Base-by-base conservation (phyloP, 2,888 invertebrate genomes). In the Julus scanicus region DNA sequence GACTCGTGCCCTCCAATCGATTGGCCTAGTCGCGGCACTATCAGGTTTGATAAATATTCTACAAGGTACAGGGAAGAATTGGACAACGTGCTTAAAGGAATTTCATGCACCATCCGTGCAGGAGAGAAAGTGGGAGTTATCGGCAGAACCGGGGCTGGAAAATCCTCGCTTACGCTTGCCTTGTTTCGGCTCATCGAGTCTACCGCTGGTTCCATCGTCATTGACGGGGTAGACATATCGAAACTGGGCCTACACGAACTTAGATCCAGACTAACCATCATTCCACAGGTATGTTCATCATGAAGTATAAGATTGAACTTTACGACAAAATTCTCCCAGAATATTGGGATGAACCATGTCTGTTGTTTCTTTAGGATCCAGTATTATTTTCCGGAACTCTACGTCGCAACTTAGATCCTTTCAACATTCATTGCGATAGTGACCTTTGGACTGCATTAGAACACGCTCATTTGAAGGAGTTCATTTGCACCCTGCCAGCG, bases 381-480 rank as follows among this genome's bases (percentile, higher is more conserved):
- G 97, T 98, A 84, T 94, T 99, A 89, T 99, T 99, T 93, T 97
- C 98, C 29, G 98, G 98, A 87, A 95, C 95, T 6, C 93, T 99
- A 90, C 94, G 98, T 87, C 94, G 96, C 93, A 99, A 99, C 93
- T 94, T 99, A 89, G 99, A 99, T 93, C 99, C 99, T 2, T 97
- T 98, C 92, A 94, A 94, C 90, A 92, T 92, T 2, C 94, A 96
- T 92, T 93, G 94, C 1, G 98, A 99, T 91, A 95, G 95, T 0
- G 95, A 97, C 88, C 93, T 99, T 86, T 98, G 98, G 98, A 94
- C 94, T 87, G 95, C 97, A 40, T 93, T 99, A 71, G 97, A 97
- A 90, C 95, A 96, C 91, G 97, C 98, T 0, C 98, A 99, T 94
- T 94, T 99, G 88, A 97, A 96, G 92, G 90, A 93, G 8, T 98